These are phyloP conservation scores for Tinea semifulvella DNA, from an alignment of 2,888 invertebrate species.

Conservation along the genomic window DNA sequence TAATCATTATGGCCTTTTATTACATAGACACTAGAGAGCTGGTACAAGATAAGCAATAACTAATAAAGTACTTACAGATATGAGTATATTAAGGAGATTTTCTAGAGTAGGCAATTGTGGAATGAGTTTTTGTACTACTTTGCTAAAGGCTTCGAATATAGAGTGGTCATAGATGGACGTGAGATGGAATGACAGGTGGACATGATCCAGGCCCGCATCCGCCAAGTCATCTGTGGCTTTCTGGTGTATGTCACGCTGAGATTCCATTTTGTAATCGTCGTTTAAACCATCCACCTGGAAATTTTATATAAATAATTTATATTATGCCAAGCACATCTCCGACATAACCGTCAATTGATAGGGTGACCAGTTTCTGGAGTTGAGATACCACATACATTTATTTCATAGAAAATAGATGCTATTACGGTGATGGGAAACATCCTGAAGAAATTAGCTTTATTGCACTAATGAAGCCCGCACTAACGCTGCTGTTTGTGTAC, in stretches of 20 bases:
- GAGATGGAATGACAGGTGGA: conserved; percentile 92
- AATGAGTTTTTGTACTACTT: conserved; percentile 99
- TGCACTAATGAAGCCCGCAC: too few relatives aligned
- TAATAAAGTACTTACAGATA: conserved; percentile 77
- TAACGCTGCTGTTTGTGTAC: too few relatives aligned
- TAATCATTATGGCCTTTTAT: too few relatives aligned
- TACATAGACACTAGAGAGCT: too few relatives aligned
- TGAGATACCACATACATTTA: too few relatives aligned
- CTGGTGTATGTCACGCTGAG: conserved; percentile 97
- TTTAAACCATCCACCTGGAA: conserved; percentile 92
- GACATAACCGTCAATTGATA: too few relatives aligned
- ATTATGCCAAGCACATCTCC: too few relatives aligned
- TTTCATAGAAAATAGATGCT: too few relatives aligned
- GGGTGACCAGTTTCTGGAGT: too few relatives aligned
- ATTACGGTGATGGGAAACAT: too few relatives aligned
- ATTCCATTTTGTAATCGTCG: conserved; percentile 99
- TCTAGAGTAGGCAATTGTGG: conserved; percentile 97
- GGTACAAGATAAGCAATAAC: too few relatives aligned
- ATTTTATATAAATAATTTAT: neutral
- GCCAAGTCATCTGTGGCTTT: conserved; percentile 93
- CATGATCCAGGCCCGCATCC: conserved; percentile 88
- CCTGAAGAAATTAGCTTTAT: too few relatives aligned
- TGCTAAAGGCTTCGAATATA: conserved; percentile 99
- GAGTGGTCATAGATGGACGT: conserved; percentile 99
- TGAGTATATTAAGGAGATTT: conserved; percentile 96